These are phyloP conservation scores for Heterochromis multidens DNA, from an alignment of 2,113 vertebrate genomes.

Conservation along the genomic window DNA sequence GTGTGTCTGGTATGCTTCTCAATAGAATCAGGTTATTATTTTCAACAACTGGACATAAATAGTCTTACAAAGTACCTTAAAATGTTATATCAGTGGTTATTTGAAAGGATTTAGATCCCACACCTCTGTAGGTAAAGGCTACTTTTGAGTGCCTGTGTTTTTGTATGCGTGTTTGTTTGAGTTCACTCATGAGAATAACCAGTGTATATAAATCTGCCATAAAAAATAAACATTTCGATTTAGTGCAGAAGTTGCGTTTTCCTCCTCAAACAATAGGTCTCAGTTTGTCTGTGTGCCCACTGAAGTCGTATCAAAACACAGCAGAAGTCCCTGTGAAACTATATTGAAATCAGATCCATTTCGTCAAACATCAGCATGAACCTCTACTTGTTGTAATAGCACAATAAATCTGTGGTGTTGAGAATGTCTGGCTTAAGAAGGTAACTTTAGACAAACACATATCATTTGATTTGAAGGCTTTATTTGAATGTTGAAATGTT, in stretches of 20 bases:
- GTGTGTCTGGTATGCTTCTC: not conserved
- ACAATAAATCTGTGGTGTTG: slow-evolving; percentile 36
- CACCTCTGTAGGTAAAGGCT: not conserved
- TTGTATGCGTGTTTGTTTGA: not conserved
- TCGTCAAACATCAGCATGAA: slow-evolving; percentile 45
- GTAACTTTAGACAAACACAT: slow-evolving; percentile 6
- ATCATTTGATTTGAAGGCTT: not conserved
- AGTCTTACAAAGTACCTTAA: not conserved
- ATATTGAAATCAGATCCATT: slow-evolving; percentile 55
- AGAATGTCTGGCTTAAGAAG: slow-evolving; percentile 6
- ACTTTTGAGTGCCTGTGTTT: not conserved
- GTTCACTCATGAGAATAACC: slow-evolving; percentile 40
- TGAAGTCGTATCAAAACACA: slow-evolving; percentile 44
- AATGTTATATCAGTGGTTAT: not conserved
- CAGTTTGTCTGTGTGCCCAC: slow-evolving; percentile 36
- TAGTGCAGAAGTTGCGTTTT: slow-evolving; percentile 44
- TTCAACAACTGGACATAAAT: not conserved
- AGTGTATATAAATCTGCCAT: slow-evolving; percentile 52
- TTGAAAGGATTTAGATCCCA: not conserved
- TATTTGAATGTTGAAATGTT: not conserved
- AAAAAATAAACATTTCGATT: slow-evolving; percentile 59
- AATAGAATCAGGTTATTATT: slow-evolving; percentile 4
- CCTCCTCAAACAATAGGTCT: slow-evolving; percentile 48
- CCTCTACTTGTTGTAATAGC: slow-evolving; percentile 28
- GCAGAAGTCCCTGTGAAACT: slow-evolving; percentile 34